phyloP scores from a whole-genome alignment of 1,140 invertebrate species.

The Solenopsis fugax region DNA sequence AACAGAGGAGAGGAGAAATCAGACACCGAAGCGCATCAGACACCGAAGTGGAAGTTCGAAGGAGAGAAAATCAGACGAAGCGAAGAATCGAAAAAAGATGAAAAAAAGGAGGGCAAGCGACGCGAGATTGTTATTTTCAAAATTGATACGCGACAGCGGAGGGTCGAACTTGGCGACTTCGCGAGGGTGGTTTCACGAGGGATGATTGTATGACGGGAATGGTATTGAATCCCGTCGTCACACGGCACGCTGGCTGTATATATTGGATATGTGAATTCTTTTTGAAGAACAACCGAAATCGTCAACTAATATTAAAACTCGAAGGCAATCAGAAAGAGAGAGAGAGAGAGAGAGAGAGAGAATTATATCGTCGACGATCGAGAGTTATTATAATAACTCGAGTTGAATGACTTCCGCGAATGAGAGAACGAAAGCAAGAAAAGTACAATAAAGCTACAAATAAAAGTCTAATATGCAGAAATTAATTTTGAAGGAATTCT shows the following conservation, averaged over 20 bases:
- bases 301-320: slow-evolving; percentile 76
- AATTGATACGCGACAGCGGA: slow-evolving; percentile 76
- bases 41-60: slow-evolving; percentile 42
- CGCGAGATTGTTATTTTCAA: slow-evolving; percentile 82
- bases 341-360: slow-evolving; percentile 69
- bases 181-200: slow-evolving; percentile 43
- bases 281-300: slow-evolving; percentile 55
- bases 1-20: slow-evolving; percentile 79
- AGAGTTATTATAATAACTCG: slow-evolving; percentile 44
- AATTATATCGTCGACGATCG: slow-evolving; percentile 72
- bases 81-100: slow-evolving; percentile 27
- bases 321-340: slow-evolving; percentile 66
- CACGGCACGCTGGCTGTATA: slow-evolving; percentile 56
- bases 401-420: slow-evolving; percentile 37
- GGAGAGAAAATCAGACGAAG: slow-evolving; percentile 46
- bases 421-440: slow-evolving; percentile 35
- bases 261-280: slow-evolving; percentile 13
- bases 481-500: slow-evolving; percentile 55
- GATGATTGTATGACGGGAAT: slow-evolving; percentile 68
- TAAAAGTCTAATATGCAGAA: slow-evolving; percentile 61
- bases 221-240: slow-evolving; percentile 71
- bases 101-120: slow-evolving; percentile 50
- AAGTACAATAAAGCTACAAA: not conserved
- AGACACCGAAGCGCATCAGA: slow-evolving; percentile 69
- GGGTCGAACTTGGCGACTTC: slow-evolving; percentile 26